Conservation (phyloP, 2,888 invertebrate species). For the Eugnorisma glareosa region DNA sequence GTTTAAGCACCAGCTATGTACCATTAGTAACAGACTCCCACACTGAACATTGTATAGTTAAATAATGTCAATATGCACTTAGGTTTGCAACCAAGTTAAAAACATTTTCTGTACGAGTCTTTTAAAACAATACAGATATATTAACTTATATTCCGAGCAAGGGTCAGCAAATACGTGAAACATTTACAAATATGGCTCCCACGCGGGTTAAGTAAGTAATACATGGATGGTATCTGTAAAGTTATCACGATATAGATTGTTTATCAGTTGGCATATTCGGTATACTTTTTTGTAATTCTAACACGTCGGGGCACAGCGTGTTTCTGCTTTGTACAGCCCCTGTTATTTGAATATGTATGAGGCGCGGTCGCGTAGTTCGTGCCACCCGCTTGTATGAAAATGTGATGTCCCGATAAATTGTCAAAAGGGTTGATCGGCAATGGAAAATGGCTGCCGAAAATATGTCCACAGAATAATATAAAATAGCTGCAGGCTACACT, state of each 20-base stretch:
- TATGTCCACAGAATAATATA: slow-evolving; percentile 80
- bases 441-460: slow-evolving; percentile 84
- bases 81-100: slow-evolving; percentile 1
- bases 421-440: slow-evolving; percentile 88
- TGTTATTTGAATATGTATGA: slow-evolving; percentile 89
- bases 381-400: slow-evolving; percentile 87
- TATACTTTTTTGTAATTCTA: slow-evolving; percentile 86
- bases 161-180: slow-evolving; percentile 55
- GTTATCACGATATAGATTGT: slow-evolving; percentile 77
- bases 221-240: slow-evolving; percentile 58
- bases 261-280: slow-evolving; percentile 79
- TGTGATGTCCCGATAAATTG: slow-evolving; percentile 90
- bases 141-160: slow-evolving; percentile 36
- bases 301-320: slow-evolving; percentile 84
- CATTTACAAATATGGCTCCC: slow-evolving; percentile 51
- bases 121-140: slow-evolving; percentile 51
- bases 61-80: slow-evolving; percentile 51
- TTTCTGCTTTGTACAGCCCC: slow-evolving; percentile 86
- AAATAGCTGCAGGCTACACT: slow-evolving; percentile 75
- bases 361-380: slow-evolving; percentile 81
- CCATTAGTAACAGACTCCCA: slow-evolving; percentile 14
- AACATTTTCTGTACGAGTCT: slow-evolving; percentile 25
- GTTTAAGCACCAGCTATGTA: slow-evolving; percentile 3
- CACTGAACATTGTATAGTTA: slow-evolving; percentile 18
- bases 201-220: slow-evolving; percentile 42